phyloP scores from a whole-genome alignment of 2,888 invertebrate species.

The Volucella zonaria region DNA sequence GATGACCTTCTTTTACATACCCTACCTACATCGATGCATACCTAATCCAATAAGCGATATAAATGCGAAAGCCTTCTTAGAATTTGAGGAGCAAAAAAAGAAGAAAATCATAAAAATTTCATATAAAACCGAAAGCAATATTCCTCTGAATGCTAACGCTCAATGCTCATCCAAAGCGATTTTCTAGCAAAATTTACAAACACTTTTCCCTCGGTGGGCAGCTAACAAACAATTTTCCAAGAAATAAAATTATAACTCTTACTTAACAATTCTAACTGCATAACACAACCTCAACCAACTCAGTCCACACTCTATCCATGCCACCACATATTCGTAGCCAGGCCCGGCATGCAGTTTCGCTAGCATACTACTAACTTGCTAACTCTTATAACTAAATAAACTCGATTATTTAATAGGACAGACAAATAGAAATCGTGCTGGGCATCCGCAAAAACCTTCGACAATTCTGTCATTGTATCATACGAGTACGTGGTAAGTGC shows the following conservation, averaged over 20 bases:
- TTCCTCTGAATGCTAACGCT: slow-evolving; percentile 11
- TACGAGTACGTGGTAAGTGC: slow-evolving; percentile 12
- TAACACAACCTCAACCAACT: slow-evolving; percentile 44
- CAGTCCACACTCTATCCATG: slow-evolving; percentile 35
- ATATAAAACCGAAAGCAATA: slow-evolving; percentile 42
- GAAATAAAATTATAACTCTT: slow-evolving; percentile 68
- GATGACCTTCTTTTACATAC: no score
- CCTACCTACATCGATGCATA: no score
- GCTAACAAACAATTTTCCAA: slow-evolving; percentile 64
- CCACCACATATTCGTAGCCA: slow-evolving; percentile 34
- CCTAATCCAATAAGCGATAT: neutral
- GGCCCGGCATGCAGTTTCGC: slow-evolving; percentile 55
- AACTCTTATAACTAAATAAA: slow-evolving; percentile 73
- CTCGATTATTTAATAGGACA: slow-evolving; percentile 74
- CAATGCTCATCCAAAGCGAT: slow-evolving; percentile 8
- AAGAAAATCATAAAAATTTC: neutral
- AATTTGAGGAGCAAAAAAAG: neutral
- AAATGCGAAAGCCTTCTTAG: slow-evolving; percentile 6
- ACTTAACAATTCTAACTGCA: slow-evolving; percentile 57
- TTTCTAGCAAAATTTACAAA: slow-evolving; percentile 25
- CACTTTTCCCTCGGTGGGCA: slow-evolving; percentile 40
- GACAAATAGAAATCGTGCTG: slow-evolving; percentile 66
- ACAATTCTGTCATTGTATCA: slow-evolving; percentile 5
- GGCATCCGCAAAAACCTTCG: slow-evolving; percentile 49
- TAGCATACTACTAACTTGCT: slow-evolving; percentile 74